Percentiles rank a stretch among this genome's conserved stretches.
phyloP scores from a whole-genome alignment of 2,888 invertebrate species.

The Antheraea assamensis region DNA sequence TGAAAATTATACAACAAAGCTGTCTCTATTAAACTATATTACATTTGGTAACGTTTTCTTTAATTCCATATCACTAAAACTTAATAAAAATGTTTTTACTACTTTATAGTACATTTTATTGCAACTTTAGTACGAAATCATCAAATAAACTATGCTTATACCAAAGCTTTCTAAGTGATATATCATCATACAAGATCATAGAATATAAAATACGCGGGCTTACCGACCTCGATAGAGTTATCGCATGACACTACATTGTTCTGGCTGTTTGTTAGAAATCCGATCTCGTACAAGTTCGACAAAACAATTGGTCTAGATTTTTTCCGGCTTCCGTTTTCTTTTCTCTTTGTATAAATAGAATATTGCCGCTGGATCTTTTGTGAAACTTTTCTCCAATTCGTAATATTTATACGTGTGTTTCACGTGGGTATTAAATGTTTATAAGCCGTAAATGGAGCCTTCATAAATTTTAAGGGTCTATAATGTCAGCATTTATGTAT shows the following conservation, averaged over 20 bases:
- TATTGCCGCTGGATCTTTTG: constrained; percentile 14
- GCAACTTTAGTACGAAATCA: not conserved
- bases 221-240: constrained; percentile 22
- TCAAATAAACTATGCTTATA: not conserved
- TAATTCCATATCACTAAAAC: too few species aligned
- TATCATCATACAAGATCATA: constrained; percentile 5
- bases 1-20: too few species aligned
- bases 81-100: not conserved
- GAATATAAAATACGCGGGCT: not conserved
- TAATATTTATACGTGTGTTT: constrained; percentile 24
- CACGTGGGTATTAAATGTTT: constrained; percentile 17
- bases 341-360: constrained; percentile 12
- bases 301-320: constrained; percentile 26
- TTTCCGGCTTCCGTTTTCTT: constrained; percentile 20
- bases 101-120: not conserved
- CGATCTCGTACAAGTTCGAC: constrained; percentile 26
- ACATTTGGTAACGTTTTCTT: too few species aligned
- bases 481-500: constrained; percentile 24
- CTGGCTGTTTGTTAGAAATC: constrained; percentile 35
- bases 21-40: too few species aligned
- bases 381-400: constrained; percentile 21
- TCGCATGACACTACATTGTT: constrained; percentile 25
- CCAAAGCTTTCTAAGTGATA: not conserved
- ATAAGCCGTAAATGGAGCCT: constrained; percentile 24
- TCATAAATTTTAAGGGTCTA: constrained; percentile 23